A percentile compares a stretch with the other conserved stretches of the same genome.
Evolutionary conservation across 2,888 invertebrate species (phyloP).

Genomic region (Anoplius nigerrimus): DNA sequence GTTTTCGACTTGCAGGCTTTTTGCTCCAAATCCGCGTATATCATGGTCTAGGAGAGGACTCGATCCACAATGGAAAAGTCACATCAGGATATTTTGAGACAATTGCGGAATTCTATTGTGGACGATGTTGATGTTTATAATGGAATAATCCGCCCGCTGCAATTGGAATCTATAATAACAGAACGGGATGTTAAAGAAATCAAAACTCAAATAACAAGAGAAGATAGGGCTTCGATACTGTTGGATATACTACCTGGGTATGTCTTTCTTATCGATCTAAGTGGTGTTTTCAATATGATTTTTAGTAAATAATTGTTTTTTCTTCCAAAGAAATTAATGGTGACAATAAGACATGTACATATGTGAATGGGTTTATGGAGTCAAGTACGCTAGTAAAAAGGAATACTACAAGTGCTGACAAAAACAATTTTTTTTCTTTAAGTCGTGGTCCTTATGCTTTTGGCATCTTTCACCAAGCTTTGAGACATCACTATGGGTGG

Average conservation of each 20-base stretch:
- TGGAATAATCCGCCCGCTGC: slow-evolving; percentile 61
- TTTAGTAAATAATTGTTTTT: too few species aligned
- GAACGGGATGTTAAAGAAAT: slow-evolving; percentile 61
- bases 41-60: too few species aligned
- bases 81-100: slow-evolving; percentile 59
- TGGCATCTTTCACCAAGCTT: slow-evolving; percentile 77
- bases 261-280: slow-evolving; percentile 16
- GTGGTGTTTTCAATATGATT: too few species aligned
- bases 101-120: slow-evolving; percentile 52
- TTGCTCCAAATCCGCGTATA: too few species aligned
- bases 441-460: slow-evolving; percentile 74
- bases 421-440: slow-evolving; percentile 25
- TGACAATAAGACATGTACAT: neutral
- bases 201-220: slow-evolving; percentile 44
- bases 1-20: too few species aligned
- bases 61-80: slow-evolving; percentile 58
- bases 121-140: slow-evolving; percentile 67
- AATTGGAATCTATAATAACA: slow-evolving; percentile 57
- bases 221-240: slow-evolving; percentile 58
- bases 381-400: too few species aligned
- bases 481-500: slow-evolving; percentile 79
- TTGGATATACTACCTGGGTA: slow-evolving; percentile 68
- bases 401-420: too few species aligned
- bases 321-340: neutral
- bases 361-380: too few species aligned